Evolutionary conservation across 1,140 invertebrate genomes (phyloP).

Genomic region (honey bee (Apis mellifera)): DNA sequence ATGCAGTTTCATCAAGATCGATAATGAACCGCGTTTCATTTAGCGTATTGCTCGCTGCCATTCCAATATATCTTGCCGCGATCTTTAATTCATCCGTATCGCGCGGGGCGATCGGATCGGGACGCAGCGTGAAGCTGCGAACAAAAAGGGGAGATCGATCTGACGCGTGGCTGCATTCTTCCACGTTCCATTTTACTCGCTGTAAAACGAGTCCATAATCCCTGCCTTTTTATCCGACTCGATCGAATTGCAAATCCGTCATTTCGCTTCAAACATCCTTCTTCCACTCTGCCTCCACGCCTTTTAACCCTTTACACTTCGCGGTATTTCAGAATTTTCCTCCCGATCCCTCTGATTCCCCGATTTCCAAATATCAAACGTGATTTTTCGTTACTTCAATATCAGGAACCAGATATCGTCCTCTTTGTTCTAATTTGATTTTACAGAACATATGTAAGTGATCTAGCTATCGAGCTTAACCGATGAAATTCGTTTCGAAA

Average conservation of each 20-base stretch:
- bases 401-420: too few species aligned
- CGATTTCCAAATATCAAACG: too few species aligned
- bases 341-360: background rate
- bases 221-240: conserved; percentile 1
- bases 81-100: conserved; percentile 66
- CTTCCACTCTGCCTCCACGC: background rate
- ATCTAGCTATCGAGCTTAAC: too few species aligned
- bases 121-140: conserved; percentile 46
- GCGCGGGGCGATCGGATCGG: conserved; percentile 30
- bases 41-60: conserved; percentile 44
- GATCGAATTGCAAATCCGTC: conserved; percentile 33
- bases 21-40: conserved; percentile 67
- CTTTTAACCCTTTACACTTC: background rate
- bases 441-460: too few species aligned
- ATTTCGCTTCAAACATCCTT: background rate
- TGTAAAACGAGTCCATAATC: conserved; percentile 31
- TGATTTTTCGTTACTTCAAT: too few species aligned
- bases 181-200: conserved; percentile 29
- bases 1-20: conserved; percentile 62
- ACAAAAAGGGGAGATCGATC: conserved; percentile 45
- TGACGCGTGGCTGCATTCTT: conserved; percentile 46
- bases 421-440: too few species aligned
- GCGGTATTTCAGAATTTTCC: background rate
- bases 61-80: conserved; percentile 57
- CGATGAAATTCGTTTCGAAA: too few species aligned